Conservation (phyloP, 2,113 vertebrate species). For the Misgurnus mizolepis region DNA sequence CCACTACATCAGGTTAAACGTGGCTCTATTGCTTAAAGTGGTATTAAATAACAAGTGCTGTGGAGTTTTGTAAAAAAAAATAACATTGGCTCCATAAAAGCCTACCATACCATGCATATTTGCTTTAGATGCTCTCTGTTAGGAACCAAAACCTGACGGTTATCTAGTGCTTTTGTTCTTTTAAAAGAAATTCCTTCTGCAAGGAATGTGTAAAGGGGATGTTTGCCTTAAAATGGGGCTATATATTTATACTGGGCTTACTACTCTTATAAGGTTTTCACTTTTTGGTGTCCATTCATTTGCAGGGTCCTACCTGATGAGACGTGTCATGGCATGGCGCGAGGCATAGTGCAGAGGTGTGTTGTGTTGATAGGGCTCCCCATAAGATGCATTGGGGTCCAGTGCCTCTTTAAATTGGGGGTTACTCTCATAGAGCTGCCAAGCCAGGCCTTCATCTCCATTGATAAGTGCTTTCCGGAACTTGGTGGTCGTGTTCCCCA, state of each 20-base stretch:
- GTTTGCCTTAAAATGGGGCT: no score
- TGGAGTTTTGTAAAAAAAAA: constrained; percentile 5
- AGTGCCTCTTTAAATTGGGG: constrained; percentile 93
- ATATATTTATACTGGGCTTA: no score
- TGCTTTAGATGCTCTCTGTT: neutral
- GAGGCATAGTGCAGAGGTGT: constrained; percentile 95
- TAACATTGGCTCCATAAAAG: neutral
- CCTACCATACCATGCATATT: constrained; percentile 1
- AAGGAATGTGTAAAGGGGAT: no score
- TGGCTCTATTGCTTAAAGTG: neutral
- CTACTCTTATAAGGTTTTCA: neutral
- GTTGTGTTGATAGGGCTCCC: constrained; percentile 97
- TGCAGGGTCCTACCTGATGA: constrained; percentile 81
- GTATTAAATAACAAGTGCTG: constrained; percentile 12
- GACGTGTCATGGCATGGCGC: constrained; percentile 91
- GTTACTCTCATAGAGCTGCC: constrained; percentile 94
- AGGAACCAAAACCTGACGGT: neutral
- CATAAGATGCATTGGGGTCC: constrained; percentile 95
- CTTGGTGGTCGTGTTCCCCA: constrained; percentile 98
- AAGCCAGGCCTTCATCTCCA: constrained; percentile 91
- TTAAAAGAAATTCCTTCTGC: no score
- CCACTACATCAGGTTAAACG: neutral
- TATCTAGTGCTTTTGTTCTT: neutral
- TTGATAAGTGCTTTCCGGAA: constrained; percentile 97
- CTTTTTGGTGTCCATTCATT: neutral